A percentile compares a stretch with the other conserved stretches of the same genome.
Evolutionary conservation across 1,140 invertebrate genomes (phyloP).

Genomic region (Hermatobates lingyangjiaoensis): DNA sequence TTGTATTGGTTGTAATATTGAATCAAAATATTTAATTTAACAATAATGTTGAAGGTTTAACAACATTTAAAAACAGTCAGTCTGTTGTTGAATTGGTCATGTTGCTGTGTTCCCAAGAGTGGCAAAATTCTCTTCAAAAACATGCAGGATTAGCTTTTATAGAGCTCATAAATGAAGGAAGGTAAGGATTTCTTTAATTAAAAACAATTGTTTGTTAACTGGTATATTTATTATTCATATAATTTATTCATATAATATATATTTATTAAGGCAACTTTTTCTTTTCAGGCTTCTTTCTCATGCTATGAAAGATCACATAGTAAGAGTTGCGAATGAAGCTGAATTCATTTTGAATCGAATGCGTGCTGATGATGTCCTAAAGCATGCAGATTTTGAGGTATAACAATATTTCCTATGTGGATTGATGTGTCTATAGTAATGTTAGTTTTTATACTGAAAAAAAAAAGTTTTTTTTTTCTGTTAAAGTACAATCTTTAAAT

Average conservation of each 20-base stretch:
- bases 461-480: no score
- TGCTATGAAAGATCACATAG: slow-evolving; percentile 98
- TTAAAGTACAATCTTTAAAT: no score
- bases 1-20: no score
- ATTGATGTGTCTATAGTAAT: no score
- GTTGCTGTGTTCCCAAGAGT: slow-evolving; percentile 97
- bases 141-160: slow-evolving; percentile 98
- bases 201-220: not conserved
- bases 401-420: no score
- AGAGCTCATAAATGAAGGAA: slow-evolving; percentile 96
- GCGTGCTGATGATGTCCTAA: slow-evolving; percentile 95
- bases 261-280: slow-evolving; percentile 3
- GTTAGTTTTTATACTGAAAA: no score
- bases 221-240: not conserved
- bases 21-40: no score
- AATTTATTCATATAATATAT: not conserved
- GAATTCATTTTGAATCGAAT: slow-evolving; percentile 98
- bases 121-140: slow-evolving; percentile 99
- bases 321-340: slow-evolving; percentile 97
- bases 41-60: slow-evolving; percentile 44
- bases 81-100: slow-evolving; percentile 97
- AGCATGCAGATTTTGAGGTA: slow-evolving; percentile 96
- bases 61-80: slow-evolving; percentile 89
- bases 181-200: slow-evolving; percentile 25
- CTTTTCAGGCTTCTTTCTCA: slow-evolving; percentile 70